Base-by-base conservation (phyloP, 2,797 vertebrate genomes). In the Poeciliopsis gracilis region DNA sequence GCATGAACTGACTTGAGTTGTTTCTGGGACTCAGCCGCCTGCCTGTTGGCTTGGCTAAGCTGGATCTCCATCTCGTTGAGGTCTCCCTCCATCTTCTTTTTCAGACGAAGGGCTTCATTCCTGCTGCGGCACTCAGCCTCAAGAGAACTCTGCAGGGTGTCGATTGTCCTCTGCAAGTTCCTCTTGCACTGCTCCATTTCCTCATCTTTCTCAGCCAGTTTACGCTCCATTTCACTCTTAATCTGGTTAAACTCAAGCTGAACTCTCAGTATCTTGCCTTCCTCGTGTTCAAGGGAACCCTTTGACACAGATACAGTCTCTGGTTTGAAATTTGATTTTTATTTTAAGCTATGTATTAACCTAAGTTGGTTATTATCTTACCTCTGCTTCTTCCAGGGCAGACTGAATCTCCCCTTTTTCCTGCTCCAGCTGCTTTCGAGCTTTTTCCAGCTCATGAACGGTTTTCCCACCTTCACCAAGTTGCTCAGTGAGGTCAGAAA, bases 151-250 rank as follows among this genome's bases (percentile, higher is more conserved):
- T 97, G 91, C 74, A 86, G 63, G 12, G 80, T 92, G 5, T 97
- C 97, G 30, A 97, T 92, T 53, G 89, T 93, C 30, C 97, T 95
- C 88, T 97, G 94, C 84, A 96, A 92, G 93, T 97, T 97, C 85
- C 97, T 96, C 90, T 97, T 97, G 86, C 88, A 80, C 90, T 97
- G 97, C 75, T 98, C 97, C 96, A 96, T 96, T 88, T 98, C 97
- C 85, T 98, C 97, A 0, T 97, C 97, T 87, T 97, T 98, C 47
- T 98, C 97, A 0, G 94, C 73, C 73, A 97, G 73, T 86, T 97
- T 97, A 38, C 97, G 94, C 59, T 97, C 97, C 0, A 97, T 96
- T 0, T 98, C 97, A 0, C 95, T 95, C 82, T 97, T 97, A 11
- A 96, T 89, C 84, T 97, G 97, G 81, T 91, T 96, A 86, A 97